Percentiles rank a stretch among this genome's conserved stretches.
These are phyloP conservation scores for Tamandua tetradactyla DNA, from an alignment of 2,797 vertebrate genomes.

Conservation along the genomic window DNA sequence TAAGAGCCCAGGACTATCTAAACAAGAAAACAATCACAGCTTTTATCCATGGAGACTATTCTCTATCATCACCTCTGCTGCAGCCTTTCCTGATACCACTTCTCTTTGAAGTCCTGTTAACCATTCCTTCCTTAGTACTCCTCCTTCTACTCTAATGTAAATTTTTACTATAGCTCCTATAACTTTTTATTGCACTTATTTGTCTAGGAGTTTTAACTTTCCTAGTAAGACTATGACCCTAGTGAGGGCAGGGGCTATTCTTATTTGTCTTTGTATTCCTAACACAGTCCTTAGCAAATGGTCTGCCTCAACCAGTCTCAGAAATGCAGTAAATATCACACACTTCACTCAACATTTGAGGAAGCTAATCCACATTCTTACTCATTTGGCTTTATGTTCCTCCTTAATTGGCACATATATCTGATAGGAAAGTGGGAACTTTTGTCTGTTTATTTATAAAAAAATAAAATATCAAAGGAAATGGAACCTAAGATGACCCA, in stretches of 20 bases:
- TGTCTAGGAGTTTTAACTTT: constrained; percentile 20
- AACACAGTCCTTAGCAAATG: not conserved
- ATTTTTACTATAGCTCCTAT: not conserved
- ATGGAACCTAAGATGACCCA: not conserved
- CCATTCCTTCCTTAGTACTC: not conserved
- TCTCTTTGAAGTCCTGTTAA: not conserved
- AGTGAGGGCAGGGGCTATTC: not conserved
- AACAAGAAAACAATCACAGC: not conserved
- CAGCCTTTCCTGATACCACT: constrained; percentile 37
- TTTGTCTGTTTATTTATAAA: not conserved
- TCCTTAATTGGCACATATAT: constrained; percentile 19
- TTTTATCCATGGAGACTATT: not conserved
- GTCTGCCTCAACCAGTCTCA: not conserved
- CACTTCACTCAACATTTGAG: constrained; percentile 33
- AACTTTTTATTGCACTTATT: not conserved
- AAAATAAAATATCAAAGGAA: not conserved
- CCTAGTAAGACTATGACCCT: not conserved
- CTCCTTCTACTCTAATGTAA: not conserved
- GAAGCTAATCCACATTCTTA: constrained; percentile 3
- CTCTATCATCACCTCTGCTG: not conserved
- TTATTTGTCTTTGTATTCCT: constrained; percentile 28
- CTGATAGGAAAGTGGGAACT: not conserved
- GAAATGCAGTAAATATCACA: not conserved
- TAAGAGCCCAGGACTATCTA: not conserved
- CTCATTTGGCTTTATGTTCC: constrained; percentile 22